Conservation (phyloP, 2,797 vertebrate species). For the Rachycentron canadum region DNA sequence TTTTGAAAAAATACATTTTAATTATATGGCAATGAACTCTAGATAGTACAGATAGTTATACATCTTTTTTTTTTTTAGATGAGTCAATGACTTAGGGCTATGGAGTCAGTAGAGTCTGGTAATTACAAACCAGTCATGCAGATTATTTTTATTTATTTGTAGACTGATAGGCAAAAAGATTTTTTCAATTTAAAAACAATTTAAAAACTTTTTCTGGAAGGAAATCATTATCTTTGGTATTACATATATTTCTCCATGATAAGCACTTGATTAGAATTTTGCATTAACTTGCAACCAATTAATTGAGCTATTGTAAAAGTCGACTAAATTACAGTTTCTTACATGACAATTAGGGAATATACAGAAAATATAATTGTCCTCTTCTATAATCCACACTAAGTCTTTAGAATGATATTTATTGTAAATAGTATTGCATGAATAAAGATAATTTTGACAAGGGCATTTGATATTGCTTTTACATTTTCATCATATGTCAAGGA, state of each 20-base stretch:
- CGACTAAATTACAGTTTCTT: constrained; percentile 10
- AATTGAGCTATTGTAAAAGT: neutral
- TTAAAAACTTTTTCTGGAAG: constrained; percentile 1
- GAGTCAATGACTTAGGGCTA: constrained; percentile 13
- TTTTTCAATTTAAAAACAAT: constrained; percentile 28
- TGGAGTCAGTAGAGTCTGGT: constrained; percentile 4
- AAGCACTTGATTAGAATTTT: constrained; percentile 13
- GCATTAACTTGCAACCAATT: constrained; percentile 14
- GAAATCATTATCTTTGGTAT: constrained; percentile 18
- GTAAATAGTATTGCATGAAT: constrained; percentile 59
- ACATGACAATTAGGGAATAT: neutral
- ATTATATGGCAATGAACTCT: constrained; percentile 31
- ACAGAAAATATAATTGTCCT: constrained; percentile 14
- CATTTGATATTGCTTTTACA: constrained; percentile 7
- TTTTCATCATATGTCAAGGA: constrained; percentile 12
- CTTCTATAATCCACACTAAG: neutral
- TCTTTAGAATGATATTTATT: constrained; percentile 32
- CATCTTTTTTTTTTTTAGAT: constrained; percentile 22
- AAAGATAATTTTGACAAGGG: constrained; percentile 45
- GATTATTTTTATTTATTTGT: constrained; percentile 23
- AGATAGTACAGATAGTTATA: constrained; percentile 37
- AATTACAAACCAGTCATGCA: neutral
- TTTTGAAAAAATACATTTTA: constrained; percentile 34
- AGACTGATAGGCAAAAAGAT: constrained; percentile 7
- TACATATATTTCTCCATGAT: neutral